Percentiles rank a stretch among this genome's conserved stretches.
These are phyloP conservation scores for Sclerodermus sp. DNA, from an alignment of 2,888 invertebrate species.

Conservation along the genomic window DNA sequence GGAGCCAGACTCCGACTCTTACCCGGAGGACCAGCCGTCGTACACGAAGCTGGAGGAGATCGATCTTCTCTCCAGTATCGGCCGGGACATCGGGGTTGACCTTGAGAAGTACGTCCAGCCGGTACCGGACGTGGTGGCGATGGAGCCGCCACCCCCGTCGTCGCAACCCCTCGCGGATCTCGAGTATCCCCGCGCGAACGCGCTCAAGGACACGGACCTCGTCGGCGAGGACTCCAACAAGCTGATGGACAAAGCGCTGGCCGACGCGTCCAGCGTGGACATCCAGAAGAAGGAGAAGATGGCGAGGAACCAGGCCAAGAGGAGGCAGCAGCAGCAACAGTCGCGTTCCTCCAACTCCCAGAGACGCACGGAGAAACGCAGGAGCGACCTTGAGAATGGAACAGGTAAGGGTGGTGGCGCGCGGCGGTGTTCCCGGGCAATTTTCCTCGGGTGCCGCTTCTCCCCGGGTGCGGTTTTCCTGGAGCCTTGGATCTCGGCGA, in stretches of 20 bases:
- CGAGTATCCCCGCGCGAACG: not conserved
- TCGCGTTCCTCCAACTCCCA: constrained; percentile 28
- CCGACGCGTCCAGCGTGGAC: constrained; percentile 54
- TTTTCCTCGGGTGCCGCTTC: no score
- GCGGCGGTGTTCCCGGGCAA: no score
- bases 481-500: no score
- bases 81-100: constrained; percentile 48
- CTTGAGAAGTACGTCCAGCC: constrained; percentile 52
- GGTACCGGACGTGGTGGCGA: constrained; percentile 53
- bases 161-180: no score
- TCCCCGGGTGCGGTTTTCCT: no score
- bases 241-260: constrained; percentile 41
- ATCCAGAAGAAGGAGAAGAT: constrained; percentile 63
- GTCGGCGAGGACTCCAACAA: constrained; percentile 46
- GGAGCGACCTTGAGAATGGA: constrained; percentile 39
- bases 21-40: constrained; percentile 37
- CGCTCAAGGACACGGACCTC: constrained; percentile 25
- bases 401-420: no score
- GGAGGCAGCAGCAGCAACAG: constrained; percentile 58
- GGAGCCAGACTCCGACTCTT: constrained; percentile 14
- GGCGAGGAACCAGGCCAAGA: constrained; percentile 57
- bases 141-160: constrained; percentile 45
- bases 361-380: constrained; percentile 43
- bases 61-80: constrained; percentile 52
- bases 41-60: constrained; percentile 50